phyloP scores from a whole-genome alignment of 2,797 vertebrate genomes.

The Premnoplex brunnescens region DNA sequence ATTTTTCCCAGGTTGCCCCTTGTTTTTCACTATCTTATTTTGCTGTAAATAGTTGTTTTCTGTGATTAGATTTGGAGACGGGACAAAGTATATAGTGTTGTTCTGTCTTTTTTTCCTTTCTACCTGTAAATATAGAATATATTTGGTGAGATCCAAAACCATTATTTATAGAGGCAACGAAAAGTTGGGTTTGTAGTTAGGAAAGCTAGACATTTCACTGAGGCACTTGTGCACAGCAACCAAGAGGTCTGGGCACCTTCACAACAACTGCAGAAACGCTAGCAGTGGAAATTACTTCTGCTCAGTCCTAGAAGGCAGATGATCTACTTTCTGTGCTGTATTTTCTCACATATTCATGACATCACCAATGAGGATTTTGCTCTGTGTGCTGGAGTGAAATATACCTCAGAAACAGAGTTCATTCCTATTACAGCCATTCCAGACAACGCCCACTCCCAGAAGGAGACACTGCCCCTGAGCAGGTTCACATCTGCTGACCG shows the following conservation, averaged over 20 bases:
- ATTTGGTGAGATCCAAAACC: not conserved
- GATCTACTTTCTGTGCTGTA: not conserved
- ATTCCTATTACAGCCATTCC: not conserved
- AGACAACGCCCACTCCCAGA: not conserved
- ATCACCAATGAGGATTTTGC: not conserved
- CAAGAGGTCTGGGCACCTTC: not conserved
- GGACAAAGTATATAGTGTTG: not conserved
- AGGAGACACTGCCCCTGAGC: not conserved
- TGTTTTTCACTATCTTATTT: not conserved
- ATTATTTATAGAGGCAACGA: not conserved
- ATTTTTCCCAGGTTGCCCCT: not conserved
- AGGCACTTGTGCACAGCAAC: not conserved
- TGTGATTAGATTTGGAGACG: not conserved
- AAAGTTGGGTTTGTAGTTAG: not conserved
- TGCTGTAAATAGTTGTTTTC: not conserved
- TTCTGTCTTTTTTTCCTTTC: not conserved
- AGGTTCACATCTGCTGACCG: not conserved
- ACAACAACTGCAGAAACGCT: not conserved
- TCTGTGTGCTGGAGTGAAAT: not conserved
- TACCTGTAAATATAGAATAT: not conserved
- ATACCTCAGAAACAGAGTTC: not conserved
- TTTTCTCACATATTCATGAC: not conserved
- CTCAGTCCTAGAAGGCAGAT: not conserved
- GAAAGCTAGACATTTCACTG: not conserved
- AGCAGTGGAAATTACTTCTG: not conserved